A percentile compares a stretch with the other conserved stretches of the same genome.
phyloP scores from a whole-genome alignment of 2,888 invertebrate genomes.

The Mythimna loreyi region DNA sequence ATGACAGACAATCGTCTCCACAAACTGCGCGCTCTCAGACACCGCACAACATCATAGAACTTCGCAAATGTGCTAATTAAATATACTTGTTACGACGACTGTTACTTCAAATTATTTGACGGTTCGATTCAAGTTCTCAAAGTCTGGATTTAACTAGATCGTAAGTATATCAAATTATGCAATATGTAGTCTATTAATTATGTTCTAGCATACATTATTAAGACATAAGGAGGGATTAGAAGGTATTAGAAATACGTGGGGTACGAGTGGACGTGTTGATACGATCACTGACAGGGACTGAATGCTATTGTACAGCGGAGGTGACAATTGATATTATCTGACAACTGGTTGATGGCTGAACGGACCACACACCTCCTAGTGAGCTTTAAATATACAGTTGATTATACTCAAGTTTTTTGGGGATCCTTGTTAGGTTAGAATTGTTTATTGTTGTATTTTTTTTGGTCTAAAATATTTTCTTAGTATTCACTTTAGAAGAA shows the following conservation, averaged over 20 bases:
- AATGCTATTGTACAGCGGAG: conserved; percentile 68
- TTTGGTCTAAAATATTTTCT: neutral
- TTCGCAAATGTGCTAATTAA: conserved; percentile 45
- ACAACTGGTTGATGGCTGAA: conserved; percentile 77
- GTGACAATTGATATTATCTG: conserved; percentile 78
- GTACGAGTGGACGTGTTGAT: conserved; percentile 65
- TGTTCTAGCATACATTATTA: conserved; percentile 50
- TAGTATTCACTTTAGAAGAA: no score
- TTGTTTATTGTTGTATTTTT: conserved; percentile 1
- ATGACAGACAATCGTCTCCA: conserved; percentile 74
- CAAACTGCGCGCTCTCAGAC: conserved; percentile 58
- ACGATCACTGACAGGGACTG: conserved; percentile 72
- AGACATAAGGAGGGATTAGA: conserved; percentile 68
- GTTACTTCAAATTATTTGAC: conserved; percentile 41
- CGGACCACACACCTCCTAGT: conserved; percentile 75
- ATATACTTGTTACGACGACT: conserved; percentile 46
- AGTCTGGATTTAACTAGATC: conserved; percentile 43
- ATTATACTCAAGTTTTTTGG: conserved; percentile 24
- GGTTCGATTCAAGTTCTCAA: conserved; percentile 41
- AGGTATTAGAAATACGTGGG: conserved; percentile 64
- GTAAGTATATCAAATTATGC: conserved; percentile 53
- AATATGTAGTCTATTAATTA: conserved; percentile 52
- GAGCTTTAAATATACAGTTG: conserved; percentile 33
- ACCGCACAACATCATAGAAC: conserved; percentile 50
- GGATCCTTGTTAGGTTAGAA: conserved; percentile 1